Conservation (phyloP, 1,140 invertebrate species). For the Charaxes varanes region DNA sequence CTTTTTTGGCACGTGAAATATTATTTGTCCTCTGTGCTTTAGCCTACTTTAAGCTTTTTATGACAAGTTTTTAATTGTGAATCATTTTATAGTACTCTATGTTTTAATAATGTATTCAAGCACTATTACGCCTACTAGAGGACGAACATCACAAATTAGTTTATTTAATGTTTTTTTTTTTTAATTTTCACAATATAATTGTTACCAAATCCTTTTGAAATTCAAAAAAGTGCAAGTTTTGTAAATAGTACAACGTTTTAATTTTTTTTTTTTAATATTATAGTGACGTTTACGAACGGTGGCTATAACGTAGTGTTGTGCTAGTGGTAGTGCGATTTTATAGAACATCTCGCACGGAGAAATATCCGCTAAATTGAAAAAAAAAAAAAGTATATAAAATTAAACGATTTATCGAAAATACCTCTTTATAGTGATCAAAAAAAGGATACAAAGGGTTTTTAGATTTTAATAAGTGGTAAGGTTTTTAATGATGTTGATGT, state of each 20-base stretch:
- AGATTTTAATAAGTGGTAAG: constrained; percentile 68
- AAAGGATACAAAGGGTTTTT: constrained; percentile 64
- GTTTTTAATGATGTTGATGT: constrained; percentile 69
- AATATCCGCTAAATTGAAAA: too few relatives aligned
- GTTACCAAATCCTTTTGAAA: constrained; percentile 30
- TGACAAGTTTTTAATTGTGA: constrained; percentile 10
- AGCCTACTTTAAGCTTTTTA: constrained; percentile 14
- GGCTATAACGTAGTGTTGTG: constrained; percentile 27
- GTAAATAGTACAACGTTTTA: constrained; percentile 55
- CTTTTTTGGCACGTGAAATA: too few relatives aligned
- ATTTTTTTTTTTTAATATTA: constrained; percentile 29
- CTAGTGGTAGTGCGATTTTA: constrained; percentile 15
- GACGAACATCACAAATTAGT: constrained; percentile 35
- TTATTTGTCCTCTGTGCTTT: too few relatives aligned
- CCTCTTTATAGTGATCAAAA: constrained; percentile 66
- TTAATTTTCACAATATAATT: constrained; percentile 21
- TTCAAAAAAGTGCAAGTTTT: constrained; percentile 31
- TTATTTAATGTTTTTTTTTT: constrained; percentile 29
- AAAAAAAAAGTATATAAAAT: too few relatives aligned
- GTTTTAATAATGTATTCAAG: constrained; percentile 9
- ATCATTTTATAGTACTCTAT: constrained; percentile 11
- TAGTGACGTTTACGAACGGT: constrained; percentile 13
- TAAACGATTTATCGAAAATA: constrained; percentile 60
- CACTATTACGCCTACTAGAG: constrained; percentile 18
- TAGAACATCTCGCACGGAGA: constrained; percentile 40